Percentiles rank a stretch among this genome's conserved stretches.
Conservation (phyloP, 2,113 vertebrate genomes). For the Hypocryptadius cinnamomeus region DNA sequence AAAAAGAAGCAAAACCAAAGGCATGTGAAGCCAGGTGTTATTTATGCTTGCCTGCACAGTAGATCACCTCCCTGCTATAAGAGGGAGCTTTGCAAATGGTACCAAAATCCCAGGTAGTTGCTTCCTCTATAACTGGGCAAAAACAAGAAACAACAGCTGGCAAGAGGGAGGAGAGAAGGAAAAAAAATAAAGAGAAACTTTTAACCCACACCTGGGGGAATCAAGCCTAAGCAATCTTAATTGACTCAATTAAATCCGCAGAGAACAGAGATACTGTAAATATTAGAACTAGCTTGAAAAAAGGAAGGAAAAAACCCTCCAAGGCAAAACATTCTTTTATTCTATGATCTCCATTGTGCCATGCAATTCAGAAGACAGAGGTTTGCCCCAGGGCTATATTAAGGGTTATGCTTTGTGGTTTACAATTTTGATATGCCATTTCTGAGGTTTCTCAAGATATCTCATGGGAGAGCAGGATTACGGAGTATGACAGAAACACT, state of each 20-base stretch:
- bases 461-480: slow-evolving; percentile 19
- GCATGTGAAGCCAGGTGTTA: neutral
- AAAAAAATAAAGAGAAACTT: neutral
- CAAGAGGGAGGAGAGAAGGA: neutral
- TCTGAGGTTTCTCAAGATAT: slow-evolving; percentile 31
- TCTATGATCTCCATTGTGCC: slow-evolving; percentile 1
- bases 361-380: slow-evolving; percentile 39
- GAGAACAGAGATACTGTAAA: slow-evolving; percentile 51
- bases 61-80: neutral
- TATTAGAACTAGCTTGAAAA: slow-evolving; percentile 31
- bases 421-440: slow-evolving; percentile 41
- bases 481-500: neutral
- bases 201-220: slow-evolving; percentile 20
- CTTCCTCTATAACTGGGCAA: neutral
- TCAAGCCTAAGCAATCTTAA: slow-evolving; percentile 28
- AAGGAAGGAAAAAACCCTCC: neutral
- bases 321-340: slow-evolving; percentile 28
- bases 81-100: neutral
- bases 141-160: neutral
- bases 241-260: slow-evolving; percentile 53
- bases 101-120: neutral
- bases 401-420: slow-evolving; percentile 45
- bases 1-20: neutral
- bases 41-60: neutral
- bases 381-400: slow-evolving; percentile 26